Evolutionary conservation across 2,888 invertebrate species (phyloP), one percentile per base, ranked within the genome.

Genomic region (Cotesia congregata): DNA sequence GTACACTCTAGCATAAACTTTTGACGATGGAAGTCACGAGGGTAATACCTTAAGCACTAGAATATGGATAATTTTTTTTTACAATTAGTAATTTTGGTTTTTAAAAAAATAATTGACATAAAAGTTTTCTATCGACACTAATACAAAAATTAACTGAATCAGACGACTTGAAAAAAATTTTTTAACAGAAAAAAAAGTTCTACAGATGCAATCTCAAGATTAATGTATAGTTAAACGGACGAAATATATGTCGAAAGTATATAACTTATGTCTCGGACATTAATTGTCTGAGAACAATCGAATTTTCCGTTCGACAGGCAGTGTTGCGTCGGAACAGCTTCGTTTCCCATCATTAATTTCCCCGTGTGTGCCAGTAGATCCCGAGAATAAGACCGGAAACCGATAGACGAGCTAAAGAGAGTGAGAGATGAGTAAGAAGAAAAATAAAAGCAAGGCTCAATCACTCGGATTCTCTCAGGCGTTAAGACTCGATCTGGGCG

Each of bases 401-500:
- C 12, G 50, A 50, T 50, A 50, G 50, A 50, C 50, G 50, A 50
- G 50, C 50, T 50, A 12, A 50, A 50, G 50, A 50, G 7, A 12
- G 50, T 50, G 50, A 50, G 50, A 50, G 12, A 50, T 50, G 70
- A 59, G 59, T 38, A 61, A 20, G 71, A 71, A 62, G 61, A 38
- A 65, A 38, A 65, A 12, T 30, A 65, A 30, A 12, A 38, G 12
- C 38, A 38, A 61, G 65, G 60, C 65, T 65, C 65, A 64, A 67
- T 65, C 67, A 60, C 71, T 65, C 67, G 38, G 12, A 72, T 50
- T 72, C 68, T 67, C 50, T 17, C 40, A 61, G 38, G 38, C 64
- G 61, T 41, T 62, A 68, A 59, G 30, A 38, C 20, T 62, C 61
- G 76, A 72, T 72, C 60, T 60, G 3, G 7, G 59, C 6, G 67